Base-by-base conservation (phyloP, 2,797 vertebrate genomes). In the Erethizon dorsatum region DNA sequence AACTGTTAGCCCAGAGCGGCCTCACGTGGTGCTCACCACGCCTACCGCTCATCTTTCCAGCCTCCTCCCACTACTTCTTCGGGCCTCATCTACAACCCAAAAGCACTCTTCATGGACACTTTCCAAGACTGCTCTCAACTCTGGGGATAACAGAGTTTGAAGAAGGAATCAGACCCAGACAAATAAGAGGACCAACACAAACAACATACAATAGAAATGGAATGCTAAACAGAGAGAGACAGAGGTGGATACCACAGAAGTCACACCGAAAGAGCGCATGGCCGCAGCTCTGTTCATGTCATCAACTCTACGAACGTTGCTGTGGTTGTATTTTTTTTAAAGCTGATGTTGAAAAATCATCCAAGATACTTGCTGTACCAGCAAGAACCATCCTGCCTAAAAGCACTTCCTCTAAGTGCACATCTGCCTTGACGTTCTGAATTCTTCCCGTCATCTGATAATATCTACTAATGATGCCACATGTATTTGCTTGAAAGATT, bases 321-420 rank as follows among this genome's bases (percentile, higher is more conserved):
- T 93, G 95, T 88, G 95, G 80, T 77, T 93, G 93, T 95, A 50
- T 22, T 96, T 96, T 96, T 86, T 87, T 75, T 92, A 79, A 83
- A 73, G 54, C 63, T 91, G 33, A 14, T 24, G 18, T 83, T 94
- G 88, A 96, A 86, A 95, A 88, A 47, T 80, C 83, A 94, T 86
- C 79, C 56, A 54, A 67, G 56, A 59, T 20, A 69, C 13, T 24
- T 59, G 86, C 73, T 10, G 12, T 50, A 20, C 41, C 77, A 87
- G 73, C 85, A 95, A 88, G 73, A 90, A 90, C 82, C 12, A 0
- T 80, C 31, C 24, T 45, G 31, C 47, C 77, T 8, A 13, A 67
- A 77, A 77, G 78, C 61, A 90, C 67, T 93, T 96, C 95, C 93
- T 71, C 54, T 69, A 10, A n/a, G 15, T 0, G 1, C 47, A 52